Evolutionary conservation across 2,888 invertebrate genomes (phyloP), one percentile per base, ranked within the genome.

Genomic region (Hybos culiciformis): DNA sequence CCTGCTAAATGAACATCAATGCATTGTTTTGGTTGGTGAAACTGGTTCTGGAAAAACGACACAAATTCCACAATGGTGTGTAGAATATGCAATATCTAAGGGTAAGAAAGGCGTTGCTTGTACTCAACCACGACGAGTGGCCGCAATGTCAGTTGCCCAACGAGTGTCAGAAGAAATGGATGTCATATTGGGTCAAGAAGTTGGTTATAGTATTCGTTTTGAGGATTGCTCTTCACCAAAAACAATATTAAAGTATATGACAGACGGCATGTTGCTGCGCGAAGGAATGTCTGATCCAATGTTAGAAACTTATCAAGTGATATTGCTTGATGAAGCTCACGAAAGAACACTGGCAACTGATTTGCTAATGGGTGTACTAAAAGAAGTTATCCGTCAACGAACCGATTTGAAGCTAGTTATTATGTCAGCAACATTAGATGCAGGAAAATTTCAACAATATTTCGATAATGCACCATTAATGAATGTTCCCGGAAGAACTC

Each of bases 11-110:
- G 83, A 86, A 43, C 84, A 96, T 66, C 97, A 97, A 59, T 87
- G 87, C 50, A 87, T 96, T 20, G 94, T 97, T 2, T 70, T 98
- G 0, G 98, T 99, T 4, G 98, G 98, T 54, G 98, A 99, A 63
- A 98, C 96, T 0, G 98, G 98, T n/a, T 96, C 94, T 3, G 98
- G 98, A 1, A 99, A 99, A 71, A 98, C 98, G 0, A 98, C 98
- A 11, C 98, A 96, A 70, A 98, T 98, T 56, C 98, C 98, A 1
- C 98, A 92, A 68, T 93, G 92, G 90, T 85, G 85, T 59, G 83
- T 84, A 1, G 83, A 85, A 52, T 83, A 77, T 64, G 77, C 84
- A 0, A 61, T 73, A 24, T 67, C 74, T 1, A 66, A 73, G 43
- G 80, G 81, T 1, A 72, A 70, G 50, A 83, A 82, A 59, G 83